Percentiles rank a stretch among this genome's conserved stretches.
Conservation (phyloP, 2,888 invertebrate species). For the Cerceris rybyensis region DNA sequence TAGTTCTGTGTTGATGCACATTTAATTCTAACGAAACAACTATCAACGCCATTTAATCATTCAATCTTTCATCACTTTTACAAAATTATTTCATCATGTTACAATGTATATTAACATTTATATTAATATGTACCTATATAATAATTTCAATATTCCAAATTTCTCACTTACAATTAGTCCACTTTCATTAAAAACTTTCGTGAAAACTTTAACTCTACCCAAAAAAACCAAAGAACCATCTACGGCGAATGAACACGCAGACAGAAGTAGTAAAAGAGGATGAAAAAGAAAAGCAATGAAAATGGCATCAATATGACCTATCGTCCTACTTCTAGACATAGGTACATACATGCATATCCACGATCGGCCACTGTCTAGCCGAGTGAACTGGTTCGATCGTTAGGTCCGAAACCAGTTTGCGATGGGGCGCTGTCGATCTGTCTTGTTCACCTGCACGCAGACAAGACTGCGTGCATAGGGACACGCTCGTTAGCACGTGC, state of each 20-base stretch:
- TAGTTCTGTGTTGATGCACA: no score
- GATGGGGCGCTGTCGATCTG: conserved; percentile 46
- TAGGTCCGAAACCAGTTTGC: conserved; percentile 64
- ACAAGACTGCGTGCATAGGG: conserved; percentile 21
- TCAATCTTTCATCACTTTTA: no score
- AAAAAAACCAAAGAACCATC: no score
- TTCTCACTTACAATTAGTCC: no score
- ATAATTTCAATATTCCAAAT: no score
- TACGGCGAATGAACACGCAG: not conserved
- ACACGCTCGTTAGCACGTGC: conserved; percentile 52
- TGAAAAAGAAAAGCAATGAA: conserved; percentile 28
- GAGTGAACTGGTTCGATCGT: conserved; percentile 64
- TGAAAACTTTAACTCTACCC: no score
- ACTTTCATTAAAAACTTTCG: no score
- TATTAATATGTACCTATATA: no score
- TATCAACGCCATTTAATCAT: no score
- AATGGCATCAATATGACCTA: conserved; percentile 49
- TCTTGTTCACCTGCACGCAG: conserved; percentile 56
- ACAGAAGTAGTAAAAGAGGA: not conserved
- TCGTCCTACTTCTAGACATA: conserved; percentile 52
- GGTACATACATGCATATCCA: conserved; percentile 5
- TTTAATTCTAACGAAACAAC: no score
- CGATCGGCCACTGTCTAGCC: conserved; percentile 53
- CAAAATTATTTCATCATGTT: no score
- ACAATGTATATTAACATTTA: no score